Base-by-base conservation (phyloP, 2,797 vertebrate genomes). In the Danio aesculapii region DNA sequence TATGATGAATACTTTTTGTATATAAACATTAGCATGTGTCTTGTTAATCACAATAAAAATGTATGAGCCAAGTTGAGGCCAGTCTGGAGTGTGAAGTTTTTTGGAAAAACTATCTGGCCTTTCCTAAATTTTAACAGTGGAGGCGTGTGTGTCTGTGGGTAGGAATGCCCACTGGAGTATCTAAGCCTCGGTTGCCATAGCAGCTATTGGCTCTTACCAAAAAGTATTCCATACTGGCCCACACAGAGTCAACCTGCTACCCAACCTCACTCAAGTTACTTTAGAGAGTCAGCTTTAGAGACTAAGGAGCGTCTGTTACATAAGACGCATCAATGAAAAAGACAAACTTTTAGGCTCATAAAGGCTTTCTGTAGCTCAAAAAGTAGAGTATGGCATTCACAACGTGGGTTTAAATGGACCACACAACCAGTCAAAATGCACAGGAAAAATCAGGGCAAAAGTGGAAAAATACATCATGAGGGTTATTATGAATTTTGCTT, bases 181-280 rank as follows among this genome's bases (percentile, higher is more conserved):
- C 78, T 82, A 76, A 84, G 79, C 49, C 70, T 57, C 43, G 70
- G 88, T 88, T 87, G 63, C 86, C 67, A 84, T 85, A 85, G 87
- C 83, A 88, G 79, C 83, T 62, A 76, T 70, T 77, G 72, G 73
- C 62, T 77, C 43, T 68, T 85, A 79, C 77, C 69, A 84, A 84
- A 76, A 53, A 81, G 53, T 63, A 83, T 75, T 84, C 49, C 67
- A 79, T 67, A 63, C 74, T 75, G 74, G 77, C 86, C 86, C 74
- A 84, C 88, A 77, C 86, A 80, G 49, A 73, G 61, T 79, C 50
- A 81, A 57, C 52, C 53, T 84, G 67, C 44, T 67, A 62, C 76
- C 77, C 43, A 75, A 80, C 76, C 74, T 67, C 77, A 78, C 52
- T 78, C 68, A 50, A 46, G 39, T 79, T 61, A 59, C 44, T 41